Evolutionary conservation across 2,113 vertebrate species (phyloP).

Genomic region (Cyphomyrus plagiostoma): DNA sequence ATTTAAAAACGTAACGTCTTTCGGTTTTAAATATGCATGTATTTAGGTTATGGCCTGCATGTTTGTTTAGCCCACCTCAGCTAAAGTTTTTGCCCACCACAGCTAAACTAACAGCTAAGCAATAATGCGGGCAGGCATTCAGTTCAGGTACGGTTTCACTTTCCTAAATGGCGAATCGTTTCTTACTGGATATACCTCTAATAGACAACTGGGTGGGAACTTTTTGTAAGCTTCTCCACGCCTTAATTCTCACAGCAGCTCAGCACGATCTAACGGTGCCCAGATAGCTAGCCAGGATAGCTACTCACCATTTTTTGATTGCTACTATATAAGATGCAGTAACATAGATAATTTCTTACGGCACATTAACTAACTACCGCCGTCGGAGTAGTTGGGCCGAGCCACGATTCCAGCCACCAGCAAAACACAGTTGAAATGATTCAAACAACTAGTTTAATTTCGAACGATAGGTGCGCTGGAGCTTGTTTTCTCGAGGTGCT

Average conservation of each 20-base stretch:
- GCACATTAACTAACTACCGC: background rate
- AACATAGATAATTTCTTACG: background rate
- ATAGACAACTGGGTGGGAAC: background rate
- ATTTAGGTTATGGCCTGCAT: background rate
- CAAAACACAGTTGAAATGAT: background rate
- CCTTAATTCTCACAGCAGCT: background rate
- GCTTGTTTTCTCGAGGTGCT: constrained; percentile 14
- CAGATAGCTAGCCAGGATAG: constrained; percentile 22
- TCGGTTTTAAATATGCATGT: background rate
- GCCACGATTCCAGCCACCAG: background rate
- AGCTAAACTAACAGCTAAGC: background rate
- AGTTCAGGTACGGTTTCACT: background rate
- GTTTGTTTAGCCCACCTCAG: background rate
- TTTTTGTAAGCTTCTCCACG: background rate
- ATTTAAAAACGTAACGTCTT: no score
- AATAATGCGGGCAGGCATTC: background rate
- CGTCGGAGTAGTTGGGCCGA: background rate
- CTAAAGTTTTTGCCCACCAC: background rate
- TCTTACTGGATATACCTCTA: background rate
- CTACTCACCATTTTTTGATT: constrained; percentile 34
- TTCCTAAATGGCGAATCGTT: background rate
- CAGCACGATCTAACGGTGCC: background rate
- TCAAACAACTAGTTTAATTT: background rate
- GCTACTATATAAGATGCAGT: background rate
- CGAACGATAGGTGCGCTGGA: background rate